Conservation (phyloP, 1,140 invertebrate species). For the Drosophila ironensis region DNA sequence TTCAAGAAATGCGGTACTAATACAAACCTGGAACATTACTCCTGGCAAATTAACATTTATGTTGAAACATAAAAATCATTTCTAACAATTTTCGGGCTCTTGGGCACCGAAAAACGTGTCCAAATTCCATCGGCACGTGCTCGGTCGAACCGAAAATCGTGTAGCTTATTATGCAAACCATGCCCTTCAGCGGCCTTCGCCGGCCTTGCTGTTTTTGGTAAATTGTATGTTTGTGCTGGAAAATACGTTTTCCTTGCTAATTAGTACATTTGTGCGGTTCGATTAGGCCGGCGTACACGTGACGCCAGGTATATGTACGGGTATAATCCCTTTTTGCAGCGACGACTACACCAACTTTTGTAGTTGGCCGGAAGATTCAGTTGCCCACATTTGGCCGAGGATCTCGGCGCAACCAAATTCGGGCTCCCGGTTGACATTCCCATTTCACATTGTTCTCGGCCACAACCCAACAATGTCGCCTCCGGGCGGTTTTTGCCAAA, state of each 20-base stretch:
- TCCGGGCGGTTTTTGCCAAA: conserved; percentile 8
- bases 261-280: conserved; percentile 53
- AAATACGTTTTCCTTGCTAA: conserved; percentile 51
- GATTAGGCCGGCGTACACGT: conserved; percentile 41
- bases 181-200: conserved; percentile 22
- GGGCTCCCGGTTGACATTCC: conserved; percentile 14
- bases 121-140: conserved; percentile 27
- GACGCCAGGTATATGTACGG: conserved; percentile 38
- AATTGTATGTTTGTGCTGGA: conserved; percentile 47
- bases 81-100: conserved; percentile 17
- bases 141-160: conserved; percentile 7
- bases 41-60: too few relatives aligned
- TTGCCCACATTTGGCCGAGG: background rate
- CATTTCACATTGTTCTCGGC: conserved; percentile 20
- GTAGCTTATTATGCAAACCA: conserved; percentile 40
- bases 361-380: conserved; percentile 29
- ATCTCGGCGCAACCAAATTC: conserved; percentile 25
- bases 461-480: conserved; percentile 25
- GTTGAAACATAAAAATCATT: too few relatives aligned
- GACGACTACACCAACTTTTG: conserved; percentile 4
- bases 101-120: conserved; percentile 15
- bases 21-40: too few relatives aligned
- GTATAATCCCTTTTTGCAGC: conserved; percentile 23
- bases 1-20: background rate
- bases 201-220: conserved; percentile 42